A percentile compares a stretch with the other conserved stretches of the same genome.
phyloP scores from a whole-genome alignment of 2,113 vertebrate species.

The Sebastes fasciatus region DNA sequence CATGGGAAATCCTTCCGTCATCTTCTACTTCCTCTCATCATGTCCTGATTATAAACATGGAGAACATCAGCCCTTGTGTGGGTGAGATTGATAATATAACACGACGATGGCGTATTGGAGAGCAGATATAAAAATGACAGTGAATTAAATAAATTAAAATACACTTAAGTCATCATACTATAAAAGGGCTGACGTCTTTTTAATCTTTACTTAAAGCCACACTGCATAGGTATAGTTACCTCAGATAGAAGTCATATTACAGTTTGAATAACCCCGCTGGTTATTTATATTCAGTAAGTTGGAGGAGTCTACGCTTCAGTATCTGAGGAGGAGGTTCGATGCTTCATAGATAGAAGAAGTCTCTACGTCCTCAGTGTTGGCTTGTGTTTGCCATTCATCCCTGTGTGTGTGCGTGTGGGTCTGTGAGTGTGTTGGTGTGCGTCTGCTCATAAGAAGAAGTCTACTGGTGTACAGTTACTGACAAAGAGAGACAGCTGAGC shows the following conservation, averaged over 20 bases:
- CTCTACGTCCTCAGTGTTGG: too few species aligned
- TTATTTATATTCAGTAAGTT: background rate
- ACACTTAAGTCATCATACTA: background rate
- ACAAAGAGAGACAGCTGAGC: conserved; percentile 53
- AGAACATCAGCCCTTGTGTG: background rate
- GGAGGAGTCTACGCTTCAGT: background rate
- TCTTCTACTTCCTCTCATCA: background rate
- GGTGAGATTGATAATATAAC: background rate
- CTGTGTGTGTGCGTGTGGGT: background rate
- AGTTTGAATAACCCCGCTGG: background rate
- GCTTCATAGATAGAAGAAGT: background rate
- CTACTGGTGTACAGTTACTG: conserved; percentile 44
- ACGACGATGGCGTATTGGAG: background rate
- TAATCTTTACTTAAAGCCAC: background rate
- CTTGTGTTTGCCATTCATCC: background rate
- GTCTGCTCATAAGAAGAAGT: conserved; percentile 21
- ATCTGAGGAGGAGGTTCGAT: background rate
- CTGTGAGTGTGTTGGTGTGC: background rate
- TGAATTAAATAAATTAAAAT: background rate
- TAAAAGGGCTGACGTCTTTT: background rate
- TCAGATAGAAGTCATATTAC: background rate
- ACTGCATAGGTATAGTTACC: background rate
- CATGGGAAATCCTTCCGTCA: background rate
- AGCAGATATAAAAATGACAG: background rate
- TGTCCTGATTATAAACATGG: background rate